Conservation (phyloP, 2,888 invertebrate genomes). For the Eupeodes luniger region DNA sequence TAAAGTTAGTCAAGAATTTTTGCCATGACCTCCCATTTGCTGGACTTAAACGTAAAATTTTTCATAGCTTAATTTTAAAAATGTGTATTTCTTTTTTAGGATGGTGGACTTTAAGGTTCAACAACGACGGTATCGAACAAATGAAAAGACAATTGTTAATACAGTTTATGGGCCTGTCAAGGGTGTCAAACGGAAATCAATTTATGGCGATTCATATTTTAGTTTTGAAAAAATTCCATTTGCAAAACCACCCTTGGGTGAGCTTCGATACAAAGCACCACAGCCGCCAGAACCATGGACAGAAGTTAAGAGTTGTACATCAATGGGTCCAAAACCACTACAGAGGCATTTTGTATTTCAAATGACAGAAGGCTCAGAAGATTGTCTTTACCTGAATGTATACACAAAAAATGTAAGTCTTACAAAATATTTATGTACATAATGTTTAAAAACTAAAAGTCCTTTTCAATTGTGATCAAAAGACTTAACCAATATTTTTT, state of each 20-base stretch:
- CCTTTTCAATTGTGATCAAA: no score
- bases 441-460: no score
- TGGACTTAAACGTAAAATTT: no score
- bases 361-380: slow-evolving; percentile 85
- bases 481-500: neutral
- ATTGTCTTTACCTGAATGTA: slow-evolving; percentile 85
- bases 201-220: slow-evolving; percentile 82
- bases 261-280: slow-evolving; percentile 84
- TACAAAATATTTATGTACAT: neutral
- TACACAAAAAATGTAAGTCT: slow-evolving; percentile 83
- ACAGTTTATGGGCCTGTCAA: slow-evolving; percentile 83
- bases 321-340: slow-evolving; percentile 82
- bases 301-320: slow-evolving; percentile 84
- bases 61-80: no score
- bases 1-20: no score
- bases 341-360: slow-evolving; percentile 83
- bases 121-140: slow-evolving; percentile 81
- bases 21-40: no score
- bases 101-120: slow-evolving; percentile 82
- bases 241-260: slow-evolving; percentile 82
- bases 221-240: slow-evolving; percentile 83
- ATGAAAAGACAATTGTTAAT: slow-evolving; percentile 81
- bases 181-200: slow-evolving; percentile 83
- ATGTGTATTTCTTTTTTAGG: slow-evolving; percentile 54
- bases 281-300: slow-evolving; percentile 84